A percentile compares a stretch with the other conserved stretches of the same genome.
Conservation (phyloP, 2,113 vertebrate genomes). For the Emberiza fucata region DNA sequence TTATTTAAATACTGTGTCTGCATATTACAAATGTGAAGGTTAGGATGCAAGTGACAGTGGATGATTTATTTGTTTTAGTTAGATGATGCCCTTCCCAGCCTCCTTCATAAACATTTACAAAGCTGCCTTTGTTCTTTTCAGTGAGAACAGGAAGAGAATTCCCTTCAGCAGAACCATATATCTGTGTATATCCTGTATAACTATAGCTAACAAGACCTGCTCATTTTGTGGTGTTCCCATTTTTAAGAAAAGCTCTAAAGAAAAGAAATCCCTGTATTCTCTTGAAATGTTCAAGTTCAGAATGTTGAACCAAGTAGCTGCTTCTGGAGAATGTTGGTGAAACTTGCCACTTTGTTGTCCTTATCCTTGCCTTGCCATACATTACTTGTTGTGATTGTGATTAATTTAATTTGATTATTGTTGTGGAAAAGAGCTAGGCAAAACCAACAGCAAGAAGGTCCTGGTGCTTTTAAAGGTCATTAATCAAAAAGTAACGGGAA, state of each 20-base stretch:
- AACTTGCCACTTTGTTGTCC: neutral
- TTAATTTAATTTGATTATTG: neutral
- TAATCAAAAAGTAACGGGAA: neutral
- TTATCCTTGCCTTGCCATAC: neutral
- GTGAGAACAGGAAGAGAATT: neutral
- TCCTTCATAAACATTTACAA: neutral
- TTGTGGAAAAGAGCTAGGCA: neutral
- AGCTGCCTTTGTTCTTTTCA: constrained; percentile 3
- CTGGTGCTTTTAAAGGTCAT: neutral
- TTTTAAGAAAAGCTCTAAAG: constrained; percentile 17
- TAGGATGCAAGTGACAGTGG: constrained; percentile 30
- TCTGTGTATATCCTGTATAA: neutral
- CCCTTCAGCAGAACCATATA: neutral
- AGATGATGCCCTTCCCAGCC: neutral
- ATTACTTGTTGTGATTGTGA: neutral
- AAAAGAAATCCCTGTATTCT: constrained; percentile 4
- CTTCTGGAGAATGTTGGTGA: neutral
- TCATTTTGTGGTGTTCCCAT: constrained; percentile 11
- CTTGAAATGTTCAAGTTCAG: neutral
- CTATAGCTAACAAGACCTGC: neutral
- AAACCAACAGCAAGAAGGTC: neutral
- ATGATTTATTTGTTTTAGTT: constrained; percentile 40
- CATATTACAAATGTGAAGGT: constrained; percentile 28
- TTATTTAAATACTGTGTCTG: neutral
- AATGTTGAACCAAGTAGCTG: neutral